Base-by-base conservation (phyloP, 2,888 invertebrate genomes). In the Andrena camellia region DNA sequence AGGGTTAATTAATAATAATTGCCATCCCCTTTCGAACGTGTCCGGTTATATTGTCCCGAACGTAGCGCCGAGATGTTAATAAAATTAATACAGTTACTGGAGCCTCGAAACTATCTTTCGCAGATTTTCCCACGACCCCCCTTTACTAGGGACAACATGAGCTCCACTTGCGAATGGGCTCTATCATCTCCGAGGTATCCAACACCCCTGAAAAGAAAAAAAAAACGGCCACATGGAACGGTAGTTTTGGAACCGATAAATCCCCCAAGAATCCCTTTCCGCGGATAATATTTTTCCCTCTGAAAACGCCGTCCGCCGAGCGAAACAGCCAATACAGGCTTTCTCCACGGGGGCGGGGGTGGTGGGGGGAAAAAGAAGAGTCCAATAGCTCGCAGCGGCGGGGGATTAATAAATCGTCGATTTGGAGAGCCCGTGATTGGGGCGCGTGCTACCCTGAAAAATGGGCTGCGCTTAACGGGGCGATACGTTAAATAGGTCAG, bases 401-500 rank as follows among this genome's bases (percentile, higher is more conserved):
- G 7, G n/a, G 33, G 52, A 62, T 62, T 71, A 67, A 79, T 78
- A 81, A 79, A 81, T 81, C 66, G 33, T 57, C 29, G 71, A 72
- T 71, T 68, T 20, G 20, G 33, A 52, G 64, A 29, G 72, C 67
- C 33, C 17, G 59, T 33, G 50, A 68, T 10, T 50, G 20, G 69
- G 59, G 31, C 10, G 59, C 52, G 69, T 68, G 63, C 17, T 35
- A 52, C 23, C 23, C 48, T 67, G 83, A 78, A 83, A 84, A 84
- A 78, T 83, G 60, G 68, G 77, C 54, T 63, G 64, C 64, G 67
- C 62, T 81, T 26, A 20, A 67, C 63, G 48, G 54, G 29, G 60
- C 42, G 63, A 54, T 20, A 50, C 68, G 77, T 60, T 42, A 84
- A 84, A 75, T 78, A 66, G 84, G 84, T 83, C 83, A 84, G 35